phyloP scores from a whole-genome alignment of 2,888 invertebrate species.

The Drosophila mercatorum region DNA sequence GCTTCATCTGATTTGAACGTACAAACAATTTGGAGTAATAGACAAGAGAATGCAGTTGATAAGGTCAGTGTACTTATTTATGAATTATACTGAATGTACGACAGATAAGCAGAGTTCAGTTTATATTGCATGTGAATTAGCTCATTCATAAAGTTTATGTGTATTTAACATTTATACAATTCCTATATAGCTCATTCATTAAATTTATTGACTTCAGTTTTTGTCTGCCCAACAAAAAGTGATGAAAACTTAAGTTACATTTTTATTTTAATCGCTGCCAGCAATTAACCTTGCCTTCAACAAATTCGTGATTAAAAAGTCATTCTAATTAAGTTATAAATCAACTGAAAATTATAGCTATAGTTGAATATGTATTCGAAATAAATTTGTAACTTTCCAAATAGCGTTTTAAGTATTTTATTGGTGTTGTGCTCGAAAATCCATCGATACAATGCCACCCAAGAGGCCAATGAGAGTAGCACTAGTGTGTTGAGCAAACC shows the following conservation, averaged over 20 bases:
- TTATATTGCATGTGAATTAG: conserved; percentile 8
- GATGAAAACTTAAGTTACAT: background rate
- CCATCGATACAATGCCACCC: conserved; percentile 1
- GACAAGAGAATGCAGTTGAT: conserved; percentile 39
- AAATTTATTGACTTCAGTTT: background rate
- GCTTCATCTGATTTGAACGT: conserved; percentile 6
- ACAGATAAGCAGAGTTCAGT: conserved; percentile 33
- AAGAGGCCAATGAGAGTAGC: conserved; percentile 6
- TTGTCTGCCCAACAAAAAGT: background rate
- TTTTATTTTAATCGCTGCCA: conserved; percentile 43
- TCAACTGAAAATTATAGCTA: background rate
- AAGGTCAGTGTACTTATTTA: conserved; percentile 39
- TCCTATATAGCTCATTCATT: background rate
- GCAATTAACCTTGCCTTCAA: conserved; percentile 18
- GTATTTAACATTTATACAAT: background rate
- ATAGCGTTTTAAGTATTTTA: background rate
- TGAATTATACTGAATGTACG: conserved; percentile 11
- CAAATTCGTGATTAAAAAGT: conserved; percentile 22
- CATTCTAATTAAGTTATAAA: background rate
- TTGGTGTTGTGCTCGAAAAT: conserved; percentile 4
- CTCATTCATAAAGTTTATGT: conserved; percentile 7
- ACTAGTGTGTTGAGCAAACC: conserved; percentile 21
- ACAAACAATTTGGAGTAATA: conserved; percentile 4
- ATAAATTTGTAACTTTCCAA: background rate
- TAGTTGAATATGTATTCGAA: background rate